phyloP scores from a whole-genome alignment of 1,140 invertebrate species.

The Melanaphis sacchari region DNA sequence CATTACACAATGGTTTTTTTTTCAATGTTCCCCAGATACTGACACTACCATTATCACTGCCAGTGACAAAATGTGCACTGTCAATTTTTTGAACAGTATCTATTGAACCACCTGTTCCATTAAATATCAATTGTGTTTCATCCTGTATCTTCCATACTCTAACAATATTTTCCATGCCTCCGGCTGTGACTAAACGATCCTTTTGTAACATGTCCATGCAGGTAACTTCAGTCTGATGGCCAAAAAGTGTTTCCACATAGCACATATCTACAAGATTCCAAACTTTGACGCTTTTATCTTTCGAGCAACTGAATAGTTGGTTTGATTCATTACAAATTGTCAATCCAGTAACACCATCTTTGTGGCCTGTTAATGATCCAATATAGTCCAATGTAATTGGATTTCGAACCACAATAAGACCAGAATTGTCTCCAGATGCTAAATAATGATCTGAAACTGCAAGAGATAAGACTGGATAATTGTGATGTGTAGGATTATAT shows the following conservation, averaged over 20 bases:
- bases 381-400: conserved; percentile 77
- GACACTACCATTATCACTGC: conserved; percentile 87
- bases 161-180: conserved; percentile 84
- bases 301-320: conserved; percentile 76
- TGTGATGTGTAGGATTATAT: conserved; percentile 64
- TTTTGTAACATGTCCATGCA: conserved; percentile 85
- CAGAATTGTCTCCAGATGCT: conserved; percentile 79
- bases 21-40: conserved; percentile 87
- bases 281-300: conserved; percentile 87
- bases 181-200: conserved; percentile 87
- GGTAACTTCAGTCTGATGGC: conserved; percentile 88
- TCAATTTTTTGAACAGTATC: conserved; percentile 90
- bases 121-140: conserved; percentile 94
- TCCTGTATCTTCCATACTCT: conserved; percentile 96
- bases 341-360: conserved; percentile 77
- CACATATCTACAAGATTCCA: conserved; percentile 96
- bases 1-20: conserved; percentile 85
- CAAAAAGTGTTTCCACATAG: conserved; percentile 95
- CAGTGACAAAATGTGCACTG: conserved; percentile 90
- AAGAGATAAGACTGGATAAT: conserved; percentile 71
- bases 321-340: conserved; percentile 88
- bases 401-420: conserved; percentile 84
- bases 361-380: conserved; percentile 83
- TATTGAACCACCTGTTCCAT: conserved; percentile 80
- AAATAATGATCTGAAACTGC: conserved; percentile 86